Evolutionary conservation across 2,888 invertebrate species (phyloP).

Genomic region (Aplocera efformata): DNA sequence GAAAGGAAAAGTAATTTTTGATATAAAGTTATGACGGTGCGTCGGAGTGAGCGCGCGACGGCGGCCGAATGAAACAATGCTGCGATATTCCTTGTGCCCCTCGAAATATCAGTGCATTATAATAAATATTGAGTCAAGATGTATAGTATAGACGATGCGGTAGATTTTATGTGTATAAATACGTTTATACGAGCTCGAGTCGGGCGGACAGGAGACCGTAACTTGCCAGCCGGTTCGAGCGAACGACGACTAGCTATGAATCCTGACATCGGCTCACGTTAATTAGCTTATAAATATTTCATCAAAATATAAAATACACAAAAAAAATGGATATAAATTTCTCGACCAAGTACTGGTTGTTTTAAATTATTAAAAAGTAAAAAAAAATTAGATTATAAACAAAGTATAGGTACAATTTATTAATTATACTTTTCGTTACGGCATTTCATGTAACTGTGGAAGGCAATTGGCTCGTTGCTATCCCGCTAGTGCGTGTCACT

Average conservation of each 20-base stretch:
- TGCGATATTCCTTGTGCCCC: constrained; percentile 79
- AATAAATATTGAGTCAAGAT: constrained; percentile 62
- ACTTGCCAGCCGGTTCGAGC: constrained; percentile 73
- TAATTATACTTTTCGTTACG: constrained; percentile 79
- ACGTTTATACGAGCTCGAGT: constrained; percentile 73
- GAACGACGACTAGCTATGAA: constrained; percentile 80
- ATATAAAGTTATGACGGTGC: constrained; percentile 30
- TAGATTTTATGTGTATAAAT: constrained; percentile 74
- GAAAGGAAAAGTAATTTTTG: constrained; percentile 39
- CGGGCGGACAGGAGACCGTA: constrained; percentile 46
- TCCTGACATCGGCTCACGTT: constrained; percentile 81
- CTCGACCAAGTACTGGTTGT: constrained; percentile 80
- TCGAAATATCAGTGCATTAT: constrained; percentile 75
- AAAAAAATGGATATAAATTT: constrained; percentile 80
- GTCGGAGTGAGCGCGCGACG: constrained; percentile 39
- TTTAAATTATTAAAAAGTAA: constrained; percentile 81
- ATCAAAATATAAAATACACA: constrained; percentile 81
- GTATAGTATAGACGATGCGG: constrained; percentile 55
- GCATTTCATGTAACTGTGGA: constrained; percentile 74
- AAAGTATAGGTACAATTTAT: constrained; percentile 81
- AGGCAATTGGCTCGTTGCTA: constrained; percentile 59
- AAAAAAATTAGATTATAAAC: constrained; percentile 80
- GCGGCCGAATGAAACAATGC: constrained; percentile 61
- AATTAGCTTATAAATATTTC: constrained; percentile 81
- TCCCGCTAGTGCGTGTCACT: constrained; percentile 22